These are phyloP conservation scores for Montipora sp. DNA, from an alignment of 64 coral and sea anemone species.

Conservation along the genomic window DNA sequence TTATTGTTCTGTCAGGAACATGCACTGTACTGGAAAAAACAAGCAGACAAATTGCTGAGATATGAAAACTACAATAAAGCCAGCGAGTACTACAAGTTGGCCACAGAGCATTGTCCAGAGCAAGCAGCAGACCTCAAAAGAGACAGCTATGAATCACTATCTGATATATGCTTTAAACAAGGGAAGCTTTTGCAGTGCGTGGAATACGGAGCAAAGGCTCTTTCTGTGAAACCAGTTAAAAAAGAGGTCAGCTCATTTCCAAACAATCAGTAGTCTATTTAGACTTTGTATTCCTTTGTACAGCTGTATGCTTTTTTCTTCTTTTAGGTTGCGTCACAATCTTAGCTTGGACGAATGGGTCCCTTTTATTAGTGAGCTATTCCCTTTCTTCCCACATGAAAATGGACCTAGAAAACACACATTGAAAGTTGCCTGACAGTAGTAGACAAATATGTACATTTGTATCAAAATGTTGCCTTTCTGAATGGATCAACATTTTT, in stretches of 20 bases:
- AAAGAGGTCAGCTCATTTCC: background rate
- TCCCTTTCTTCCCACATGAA: too few species aligned
- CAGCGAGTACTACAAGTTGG: slow-evolving; percentile 27
- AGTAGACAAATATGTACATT: too few species aligned
- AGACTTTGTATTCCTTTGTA: background rate
- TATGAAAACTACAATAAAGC: background rate
- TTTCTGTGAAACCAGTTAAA: background rate
- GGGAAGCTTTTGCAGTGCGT: slow-evolving; percentile 24
- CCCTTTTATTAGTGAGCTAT: too few species aligned
- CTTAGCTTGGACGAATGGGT: too few species aligned
- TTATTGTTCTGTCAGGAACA: background rate
- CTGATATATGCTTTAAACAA: slow-evolving; percentile 24
- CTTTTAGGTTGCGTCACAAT: too few species aligned
- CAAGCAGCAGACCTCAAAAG: background rate
- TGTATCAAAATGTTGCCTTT: too few species aligned
- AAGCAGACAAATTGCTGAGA: background rate
- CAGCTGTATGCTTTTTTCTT: background rate
- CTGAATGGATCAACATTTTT: too few species aligned
- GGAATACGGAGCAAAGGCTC: slow-evolving; percentile 21
- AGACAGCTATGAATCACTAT: slow-evolving; percentile 12
- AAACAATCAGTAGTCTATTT: too few species aligned
- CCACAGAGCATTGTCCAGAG: background rate
- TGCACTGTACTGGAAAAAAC: slow-evolving; percentile 15
- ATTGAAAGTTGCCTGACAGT: too few species aligned
- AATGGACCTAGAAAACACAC: too few species aligned